phyloP scores from a whole-genome alignment of 2,113 vertebrate species.

The Podarcis raffonei region DNA sequence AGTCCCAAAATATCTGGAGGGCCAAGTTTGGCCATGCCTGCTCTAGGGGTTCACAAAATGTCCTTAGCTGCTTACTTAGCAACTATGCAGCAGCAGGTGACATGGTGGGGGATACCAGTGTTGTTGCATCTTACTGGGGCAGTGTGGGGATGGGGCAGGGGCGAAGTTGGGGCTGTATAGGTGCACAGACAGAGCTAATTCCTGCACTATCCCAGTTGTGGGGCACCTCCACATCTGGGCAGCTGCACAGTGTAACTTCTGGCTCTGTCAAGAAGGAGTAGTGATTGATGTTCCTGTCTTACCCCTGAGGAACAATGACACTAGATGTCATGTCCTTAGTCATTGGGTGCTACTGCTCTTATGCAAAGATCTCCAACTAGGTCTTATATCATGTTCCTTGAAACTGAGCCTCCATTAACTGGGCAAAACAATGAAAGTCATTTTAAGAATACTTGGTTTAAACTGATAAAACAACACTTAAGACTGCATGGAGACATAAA shows the following conservation, averaged over 20 bases:
- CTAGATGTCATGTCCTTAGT: neutral
- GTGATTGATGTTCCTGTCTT: neutral
- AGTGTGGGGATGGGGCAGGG: too few species aligned
- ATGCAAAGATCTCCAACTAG: slow-evolving; percentile 5
- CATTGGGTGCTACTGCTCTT: neutral
- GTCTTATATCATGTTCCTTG: slow-evolving; percentile 30
- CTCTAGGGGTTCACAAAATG: too few species aligned
- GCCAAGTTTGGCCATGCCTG: too few species aligned
- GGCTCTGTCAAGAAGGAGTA: neutral
- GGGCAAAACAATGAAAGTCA: slow-evolving; percentile 19
- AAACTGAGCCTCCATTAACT: slow-evolving; percentile 32
- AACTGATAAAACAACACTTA: slow-evolving; percentile 20
- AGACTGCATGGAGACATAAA: slow-evolving; percentile 33
- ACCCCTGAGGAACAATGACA: neutral
- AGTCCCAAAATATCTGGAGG: too few species aligned
- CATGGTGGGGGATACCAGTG: too few species aligned
- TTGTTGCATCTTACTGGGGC: too few species aligned
- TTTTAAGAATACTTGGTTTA: slow-evolving; percentile 33
- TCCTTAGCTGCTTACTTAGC: neutral
- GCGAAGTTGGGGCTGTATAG: too few species aligned
- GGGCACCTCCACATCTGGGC: neutral
- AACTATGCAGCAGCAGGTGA: too few species aligned
- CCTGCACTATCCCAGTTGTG: neutral
- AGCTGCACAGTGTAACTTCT: neutral
- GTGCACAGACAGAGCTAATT: too few species aligned